These are phyloP conservation scores for Acanthaster planci DNA, from an alignment of 35 echinoderm and acorn worm genomes.

Conservation along the genomic window DNA sequence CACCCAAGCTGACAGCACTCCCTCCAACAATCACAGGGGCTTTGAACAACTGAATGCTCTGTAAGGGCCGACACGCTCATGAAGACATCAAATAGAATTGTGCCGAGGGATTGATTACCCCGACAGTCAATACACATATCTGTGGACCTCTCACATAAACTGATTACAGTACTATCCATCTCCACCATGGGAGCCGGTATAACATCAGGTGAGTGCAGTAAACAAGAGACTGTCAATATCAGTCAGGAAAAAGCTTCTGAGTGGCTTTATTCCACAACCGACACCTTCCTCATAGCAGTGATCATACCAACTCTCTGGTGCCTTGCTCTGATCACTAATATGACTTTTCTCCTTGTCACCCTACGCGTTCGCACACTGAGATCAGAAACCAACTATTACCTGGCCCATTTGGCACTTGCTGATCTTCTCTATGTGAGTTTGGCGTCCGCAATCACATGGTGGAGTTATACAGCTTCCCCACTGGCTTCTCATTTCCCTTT, in stretches of 20 bases:
- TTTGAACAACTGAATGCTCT: too few relatives aligned
- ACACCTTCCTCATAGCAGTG: background rate
- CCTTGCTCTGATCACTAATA: background rate
- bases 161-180: too few relatives aligned
- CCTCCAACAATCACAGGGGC: too few relatives aligned
- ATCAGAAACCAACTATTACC: background rate
- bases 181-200: background rate
- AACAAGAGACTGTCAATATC: background rate
- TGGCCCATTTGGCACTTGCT: constrained; percentile 1
- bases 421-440: constrained; percentile 1
- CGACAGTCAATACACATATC: too few relatives aligned
- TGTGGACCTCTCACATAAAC: too few relatives aligned
- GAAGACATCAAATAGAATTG: too few relatives aligned
- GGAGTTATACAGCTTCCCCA: background rate
- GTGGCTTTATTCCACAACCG: background rate
- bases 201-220: background rate
- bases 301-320: background rate
- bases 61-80: too few relatives aligned
- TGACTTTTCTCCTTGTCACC: constrained; percentile 1
- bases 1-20: too few relatives aligned
- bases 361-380: background rate
- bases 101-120: too few relatives aligned
- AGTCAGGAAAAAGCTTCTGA: background rate
- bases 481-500: background rate
- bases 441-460: background rate